A percentile compares a stretch with the other conserved stretches of the same genome.
phyloP scores from a whole-genome alignment of 1,140 invertebrate species.

The Aphelenchoides avenae region DNA sequence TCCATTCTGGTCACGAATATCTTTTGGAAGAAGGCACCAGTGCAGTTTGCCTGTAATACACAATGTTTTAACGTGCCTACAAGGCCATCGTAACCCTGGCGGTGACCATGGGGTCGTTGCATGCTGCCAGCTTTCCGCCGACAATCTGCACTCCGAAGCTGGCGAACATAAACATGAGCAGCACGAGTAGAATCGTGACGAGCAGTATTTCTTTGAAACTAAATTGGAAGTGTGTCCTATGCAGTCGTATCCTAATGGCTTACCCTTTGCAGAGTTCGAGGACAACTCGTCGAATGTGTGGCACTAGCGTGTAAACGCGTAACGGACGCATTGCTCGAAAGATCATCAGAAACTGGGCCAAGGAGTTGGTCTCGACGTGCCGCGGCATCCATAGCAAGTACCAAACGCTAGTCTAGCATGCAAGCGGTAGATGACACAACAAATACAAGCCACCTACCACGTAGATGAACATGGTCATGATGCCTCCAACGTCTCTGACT shows the following conservation, averaged over 20 bases:
- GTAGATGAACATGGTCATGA: slow-evolving; percentile 94
- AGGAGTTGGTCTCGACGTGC: slow-evolving; percentile 81
- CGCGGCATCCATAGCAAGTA: slow-evolving; percentile 96
- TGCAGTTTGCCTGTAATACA: slow-evolving; percentile 74
- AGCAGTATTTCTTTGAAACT: slow-evolving; percentile 98
- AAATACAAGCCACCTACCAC: slow-evolving; percentile 68
- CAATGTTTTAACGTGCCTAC: slow-evolving; percentile 1
- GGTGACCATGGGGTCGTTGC: slow-evolving; percentile 25
- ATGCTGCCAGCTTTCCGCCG: slow-evolving; percentile 73
- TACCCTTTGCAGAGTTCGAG: slow-evolving; percentile 92
- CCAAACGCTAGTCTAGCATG: slow-evolving; percentile 76
- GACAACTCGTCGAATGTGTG: slow-evolving; percentile 99
- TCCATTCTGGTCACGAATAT: slow-evolving; percentile 98
- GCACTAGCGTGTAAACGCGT: slow-evolving; percentile 95
- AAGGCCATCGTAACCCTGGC: slow-evolving; percentile 6
- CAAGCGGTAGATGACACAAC: not conserved
- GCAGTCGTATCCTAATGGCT: no score
- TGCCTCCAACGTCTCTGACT: slow-evolving; percentile 90
- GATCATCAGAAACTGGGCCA: slow-evolving; percentile 90
- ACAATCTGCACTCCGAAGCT: slow-evolving; percentile 96
- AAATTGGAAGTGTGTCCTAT: no score
- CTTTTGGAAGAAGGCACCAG: slow-evolving; percentile 88
- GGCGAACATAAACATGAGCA: slow-evolving; percentile 98
- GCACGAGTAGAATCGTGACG: slow-evolving; percentile 88
- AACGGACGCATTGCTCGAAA: slow-evolving; percentile 89